Conservation (phyloP, 1,140 invertebrate genomes). For the Danaus plexippus region DNA sequence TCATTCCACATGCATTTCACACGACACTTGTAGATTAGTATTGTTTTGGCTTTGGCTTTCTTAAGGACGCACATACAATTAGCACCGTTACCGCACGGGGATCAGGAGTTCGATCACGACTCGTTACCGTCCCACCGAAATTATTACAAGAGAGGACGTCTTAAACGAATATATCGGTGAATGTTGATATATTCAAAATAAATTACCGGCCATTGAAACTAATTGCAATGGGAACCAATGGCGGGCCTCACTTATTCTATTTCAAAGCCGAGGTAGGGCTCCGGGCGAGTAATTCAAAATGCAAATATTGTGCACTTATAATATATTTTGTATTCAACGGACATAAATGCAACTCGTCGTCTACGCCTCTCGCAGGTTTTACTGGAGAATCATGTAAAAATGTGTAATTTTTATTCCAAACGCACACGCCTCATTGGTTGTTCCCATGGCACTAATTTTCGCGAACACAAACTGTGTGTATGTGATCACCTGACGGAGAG, state of each 20-base stretch:
- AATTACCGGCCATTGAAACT: constrained; percentile 12
- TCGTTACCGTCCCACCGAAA: no score
- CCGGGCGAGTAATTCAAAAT: constrained; percentile 64
- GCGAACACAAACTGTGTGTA: constrained; percentile 37
- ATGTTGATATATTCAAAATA: background rate
- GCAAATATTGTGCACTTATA: constrained; percentile 66
- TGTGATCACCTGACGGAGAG: constrained; percentile 18
- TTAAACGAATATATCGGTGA: background rate
- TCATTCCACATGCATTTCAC: constrained; percentile 23
- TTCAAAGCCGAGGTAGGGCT: constrained; percentile 6
- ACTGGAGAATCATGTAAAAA: constrained; percentile 68
- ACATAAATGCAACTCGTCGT: constrained; percentile 37
- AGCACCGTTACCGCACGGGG: no score
- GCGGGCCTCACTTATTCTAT: background rate
- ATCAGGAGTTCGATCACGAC: no score
- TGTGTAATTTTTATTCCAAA: constrained; percentile 56
- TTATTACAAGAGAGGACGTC: no score
- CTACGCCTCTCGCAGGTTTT: constrained; percentile 58
- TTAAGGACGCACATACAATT: no score
- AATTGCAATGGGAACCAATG: constrained; percentile 23
- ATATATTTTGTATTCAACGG: constrained; percentile 62
- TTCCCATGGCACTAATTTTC: constrained; percentile 68
- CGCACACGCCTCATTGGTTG: constrained; percentile 55
- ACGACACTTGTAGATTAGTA: constrained; percentile 8
- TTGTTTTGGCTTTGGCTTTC: constrained; percentile 2